These are phyloP conservation scores for Callospermophilus lateralis DNA, from an alignment of 2,113 vertebrate genomes.

Conservation along the genomic window DNA sequence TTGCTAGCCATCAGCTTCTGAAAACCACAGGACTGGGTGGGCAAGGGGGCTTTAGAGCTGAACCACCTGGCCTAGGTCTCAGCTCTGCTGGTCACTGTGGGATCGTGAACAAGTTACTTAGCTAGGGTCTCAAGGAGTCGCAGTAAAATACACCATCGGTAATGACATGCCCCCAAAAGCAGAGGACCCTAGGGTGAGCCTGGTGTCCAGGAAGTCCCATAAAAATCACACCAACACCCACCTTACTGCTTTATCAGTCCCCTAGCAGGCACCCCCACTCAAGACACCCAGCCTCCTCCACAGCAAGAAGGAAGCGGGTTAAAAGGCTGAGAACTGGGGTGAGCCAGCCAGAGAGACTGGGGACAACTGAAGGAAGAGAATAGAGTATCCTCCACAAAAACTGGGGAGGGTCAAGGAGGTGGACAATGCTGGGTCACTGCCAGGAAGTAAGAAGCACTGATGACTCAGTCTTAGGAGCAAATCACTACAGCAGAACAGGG, in stretches of 20 bases:
- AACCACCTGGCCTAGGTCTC: too few relatives aligned
- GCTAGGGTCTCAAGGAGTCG: neutral
- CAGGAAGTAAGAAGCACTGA: neutral
- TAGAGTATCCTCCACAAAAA: neutral
- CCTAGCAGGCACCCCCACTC: neutral
- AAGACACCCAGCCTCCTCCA: neutral
- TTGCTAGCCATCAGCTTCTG: neutral
- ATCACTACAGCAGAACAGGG: neutral
- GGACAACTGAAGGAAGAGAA: neutral
- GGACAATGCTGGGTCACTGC: neutral
- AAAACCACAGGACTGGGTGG: neutral
- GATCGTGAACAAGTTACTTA: neutral
- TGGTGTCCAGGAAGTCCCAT: neutral
- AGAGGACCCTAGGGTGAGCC: neutral
- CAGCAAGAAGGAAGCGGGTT: neutral
- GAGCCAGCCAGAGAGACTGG: neutral
- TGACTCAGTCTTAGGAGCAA: too few relatives aligned
- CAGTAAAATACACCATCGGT: neutral
- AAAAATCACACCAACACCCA: neutral
- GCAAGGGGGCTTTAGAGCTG: too few relatives aligned
- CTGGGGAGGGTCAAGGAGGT: neutral
- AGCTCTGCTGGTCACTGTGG: neutral
- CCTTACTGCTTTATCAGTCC: neutral
- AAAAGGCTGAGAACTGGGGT: neutral
- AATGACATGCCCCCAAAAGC: rapidly evolving